Conservation (phyloP, 2,113 vertebrate species). For the Alouatta palliata region DNA sequence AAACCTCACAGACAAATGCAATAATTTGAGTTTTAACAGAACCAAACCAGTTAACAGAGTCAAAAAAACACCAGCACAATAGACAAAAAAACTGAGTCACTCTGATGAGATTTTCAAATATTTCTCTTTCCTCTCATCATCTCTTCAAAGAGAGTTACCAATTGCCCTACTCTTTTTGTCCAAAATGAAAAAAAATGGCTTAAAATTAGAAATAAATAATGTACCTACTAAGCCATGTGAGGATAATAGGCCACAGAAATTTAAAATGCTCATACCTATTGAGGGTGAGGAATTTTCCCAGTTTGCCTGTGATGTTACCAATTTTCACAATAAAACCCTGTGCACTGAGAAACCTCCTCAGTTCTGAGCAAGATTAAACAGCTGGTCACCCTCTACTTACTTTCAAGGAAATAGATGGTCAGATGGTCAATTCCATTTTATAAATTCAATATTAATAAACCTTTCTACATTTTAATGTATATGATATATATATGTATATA, state of each 20-base stretch:
- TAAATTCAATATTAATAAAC: not conserved
- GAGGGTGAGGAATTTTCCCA: fast-evolving
- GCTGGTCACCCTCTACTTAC: not conserved
- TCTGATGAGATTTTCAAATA: constrained; percentile 4
- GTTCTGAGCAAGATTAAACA: not conserved
- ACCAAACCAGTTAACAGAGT: not conserved
- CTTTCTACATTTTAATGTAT: not conserved
- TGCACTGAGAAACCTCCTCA: not conserved
- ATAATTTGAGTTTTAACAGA: constrained; percentile 26
- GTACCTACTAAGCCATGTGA: not conserved
- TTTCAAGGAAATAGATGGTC: not conserved
- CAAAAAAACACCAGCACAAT: fast-evolving
- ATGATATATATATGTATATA: not conserved
- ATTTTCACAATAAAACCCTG: not conserved
- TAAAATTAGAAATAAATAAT: not conserved
- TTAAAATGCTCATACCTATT: not conserved
- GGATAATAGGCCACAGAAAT: not conserved
- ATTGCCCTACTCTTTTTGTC: not conserved
- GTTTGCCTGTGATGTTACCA: not conserved
- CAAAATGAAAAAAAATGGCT: not conserved
- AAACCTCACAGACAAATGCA: constrained; percentile 35
- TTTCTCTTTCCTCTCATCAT: not conserved
- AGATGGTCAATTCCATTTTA: not conserved
- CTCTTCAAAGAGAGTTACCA: not conserved
- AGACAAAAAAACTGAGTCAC: not conserved